A percentile compares a stretch with the other conserved stretches of the same genome.
phyloP scores from a whole-genome alignment of 2,113 vertebrate species.

The Rhynchopsitta pachyrhyncha region DNA sequence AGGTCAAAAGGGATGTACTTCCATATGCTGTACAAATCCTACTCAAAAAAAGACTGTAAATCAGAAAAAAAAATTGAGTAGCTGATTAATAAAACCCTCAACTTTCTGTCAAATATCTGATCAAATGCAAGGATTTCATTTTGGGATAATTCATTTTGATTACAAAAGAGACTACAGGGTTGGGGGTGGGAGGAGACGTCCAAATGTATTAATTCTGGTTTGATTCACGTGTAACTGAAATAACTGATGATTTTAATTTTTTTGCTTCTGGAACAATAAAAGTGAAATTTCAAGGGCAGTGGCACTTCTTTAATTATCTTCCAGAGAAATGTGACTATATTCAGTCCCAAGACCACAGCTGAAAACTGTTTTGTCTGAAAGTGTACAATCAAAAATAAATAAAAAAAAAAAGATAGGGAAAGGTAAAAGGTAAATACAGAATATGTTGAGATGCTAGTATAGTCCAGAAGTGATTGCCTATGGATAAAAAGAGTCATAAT shows the following conservation, averaged over 20 bases:
- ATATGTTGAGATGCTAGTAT: background rate
- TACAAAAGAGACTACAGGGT: background rate
- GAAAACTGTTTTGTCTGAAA: background rate
- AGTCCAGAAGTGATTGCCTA: background rate
- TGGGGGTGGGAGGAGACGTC: rapidly evolving
- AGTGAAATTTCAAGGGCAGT: background rate
- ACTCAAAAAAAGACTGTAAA: background rate
- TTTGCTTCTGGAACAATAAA: background rate
- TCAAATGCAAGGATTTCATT: background rate
- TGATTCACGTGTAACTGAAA: background rate
- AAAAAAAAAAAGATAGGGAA: background rate
- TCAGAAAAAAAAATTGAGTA: background rate
- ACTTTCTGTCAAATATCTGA: background rate
- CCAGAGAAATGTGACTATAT: background rate
- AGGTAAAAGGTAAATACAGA: background rate
- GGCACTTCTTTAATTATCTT: background rate
- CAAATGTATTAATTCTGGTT: background rate
- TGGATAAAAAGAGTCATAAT: background rate
- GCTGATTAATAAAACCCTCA: background rate
- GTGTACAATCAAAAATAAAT: background rate
- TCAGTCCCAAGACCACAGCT: background rate
- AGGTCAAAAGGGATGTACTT: background rate
- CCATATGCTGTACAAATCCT: background rate
- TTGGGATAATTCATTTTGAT: background rate
- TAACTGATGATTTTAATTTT: background rate